Evolutionary conservation across 2,113 vertebrate species (phyloP).

Genomic region (Egretta garzetta): DNA sequence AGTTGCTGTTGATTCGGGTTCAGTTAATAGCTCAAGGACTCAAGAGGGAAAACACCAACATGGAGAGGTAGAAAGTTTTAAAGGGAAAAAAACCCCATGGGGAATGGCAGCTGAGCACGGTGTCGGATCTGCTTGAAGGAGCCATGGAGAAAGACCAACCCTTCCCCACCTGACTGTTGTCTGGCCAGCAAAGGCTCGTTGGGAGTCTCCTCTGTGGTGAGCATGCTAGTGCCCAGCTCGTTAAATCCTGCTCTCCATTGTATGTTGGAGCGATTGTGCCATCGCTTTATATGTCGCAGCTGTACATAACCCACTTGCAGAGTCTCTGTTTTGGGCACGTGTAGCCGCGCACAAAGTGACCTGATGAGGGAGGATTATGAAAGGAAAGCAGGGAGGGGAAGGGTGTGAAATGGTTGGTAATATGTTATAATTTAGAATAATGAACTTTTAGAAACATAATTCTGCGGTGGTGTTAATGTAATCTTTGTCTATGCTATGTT

Average conservation of each 20-base stretch:
- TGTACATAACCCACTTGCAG: not conserved
- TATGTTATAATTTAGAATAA: not conserved
- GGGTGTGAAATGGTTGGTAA: not conserved
- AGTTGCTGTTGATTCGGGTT: not conserved
- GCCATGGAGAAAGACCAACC: not conserved
- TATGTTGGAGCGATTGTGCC: no score
- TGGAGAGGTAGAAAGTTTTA: not conserved
- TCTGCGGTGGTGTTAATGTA: not conserved
- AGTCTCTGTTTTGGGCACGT: not conserved
- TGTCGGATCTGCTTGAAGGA: not conserved
- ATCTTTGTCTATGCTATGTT: not conserved
- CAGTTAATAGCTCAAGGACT: not conserved
- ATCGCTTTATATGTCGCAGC: rapidly evolving
- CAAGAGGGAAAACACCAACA: not conserved
- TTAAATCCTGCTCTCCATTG: not conserved
- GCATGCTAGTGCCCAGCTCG: rapidly evolving
- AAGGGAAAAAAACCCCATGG: not conserved
- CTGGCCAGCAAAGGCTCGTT: not conserved
- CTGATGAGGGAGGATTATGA: not conserved
- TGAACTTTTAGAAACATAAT: not conserved
- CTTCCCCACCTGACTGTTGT: not conserved
- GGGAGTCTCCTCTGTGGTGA: not conserved
- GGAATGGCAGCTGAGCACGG: not conserved
- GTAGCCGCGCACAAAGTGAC: rapidly evolving
- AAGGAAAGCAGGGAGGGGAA: not conserved